Percentiles rank a stretch among this genome's conserved stretches.
Conservation (phyloP, 2,797 vertebrate genomes). For the Bradypodion ventrale region DNA sequence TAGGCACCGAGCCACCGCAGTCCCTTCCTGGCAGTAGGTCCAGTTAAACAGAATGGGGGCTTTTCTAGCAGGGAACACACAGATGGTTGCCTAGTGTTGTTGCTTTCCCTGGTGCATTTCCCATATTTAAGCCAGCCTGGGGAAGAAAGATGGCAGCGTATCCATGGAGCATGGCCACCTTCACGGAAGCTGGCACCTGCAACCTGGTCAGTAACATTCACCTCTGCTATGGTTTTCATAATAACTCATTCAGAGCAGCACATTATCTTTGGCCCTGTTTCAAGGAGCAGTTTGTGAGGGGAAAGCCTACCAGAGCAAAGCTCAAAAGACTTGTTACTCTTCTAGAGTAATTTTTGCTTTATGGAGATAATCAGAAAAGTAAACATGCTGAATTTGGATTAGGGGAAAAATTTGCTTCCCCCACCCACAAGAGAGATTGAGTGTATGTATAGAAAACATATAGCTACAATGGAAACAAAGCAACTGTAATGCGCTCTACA, state of each 20-base stretch:
- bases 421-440: no score
- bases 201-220: not conserved
- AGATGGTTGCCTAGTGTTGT: not conserved
- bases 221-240: not conserved
- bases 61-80: not conserved
- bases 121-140: not conserved
- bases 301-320: constrained; percentile 5
- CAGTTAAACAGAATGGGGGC: not conserved
- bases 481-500: no score
- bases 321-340: constrained; percentile 1
- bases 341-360: constrained; percentile 9
- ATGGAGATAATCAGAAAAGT: not conserved
- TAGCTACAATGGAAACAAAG: constrained; percentile 47
- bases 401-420: not conserved
- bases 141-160: not conserved
- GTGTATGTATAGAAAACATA: not conserved
- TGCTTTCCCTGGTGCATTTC: not conserved
- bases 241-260: constrained; percentile 20
- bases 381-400: constrained; percentile 30
- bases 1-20: no score
- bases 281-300: not conserved
- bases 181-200: not conserved
- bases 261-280: constrained; percentile 13
- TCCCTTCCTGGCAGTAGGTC: not conserved
- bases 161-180: no score